Percentiles rank a stretch among this genome's conserved stretches.
These are phyloP conservation scores for Pluvianellus socialis DNA, from an alignment of 2,113 vertebrate species.

Conservation along the genomic window DNA sequence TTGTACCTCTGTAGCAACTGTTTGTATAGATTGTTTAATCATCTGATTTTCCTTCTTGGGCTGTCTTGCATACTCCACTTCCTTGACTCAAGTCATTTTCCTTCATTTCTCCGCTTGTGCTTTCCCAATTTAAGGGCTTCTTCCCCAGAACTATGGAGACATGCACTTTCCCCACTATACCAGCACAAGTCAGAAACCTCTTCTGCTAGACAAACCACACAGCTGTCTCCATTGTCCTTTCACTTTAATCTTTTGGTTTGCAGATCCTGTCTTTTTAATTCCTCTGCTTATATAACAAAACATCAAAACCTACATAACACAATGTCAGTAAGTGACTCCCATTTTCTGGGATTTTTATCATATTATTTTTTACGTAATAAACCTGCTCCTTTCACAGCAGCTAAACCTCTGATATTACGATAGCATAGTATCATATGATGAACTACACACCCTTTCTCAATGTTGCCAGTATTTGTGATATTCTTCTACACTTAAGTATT, in stretches of 20 bases:
- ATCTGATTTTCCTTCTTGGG: background rate
- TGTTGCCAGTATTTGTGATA: background rate
- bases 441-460: background rate
- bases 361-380: background rate
- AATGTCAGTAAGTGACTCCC: background rate
- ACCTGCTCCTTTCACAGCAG: background rate
- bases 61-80: background rate
- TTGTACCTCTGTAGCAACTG: background rate
- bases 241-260: background rate
- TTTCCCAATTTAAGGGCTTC: background rate
- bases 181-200: background rate
- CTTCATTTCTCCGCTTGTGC: background rate
- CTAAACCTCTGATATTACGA: background rate
- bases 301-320: background rate
- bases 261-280: background rate
- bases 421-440: background rate
- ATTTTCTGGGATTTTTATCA: background rate
- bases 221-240: background rate
- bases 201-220: background rate
- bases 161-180: fast-evolving
- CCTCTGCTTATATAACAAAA: background rate
- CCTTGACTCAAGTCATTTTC: background rate
- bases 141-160: background rate
- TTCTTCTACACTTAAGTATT: background rate
- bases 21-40: background rate